Percentiles rank a stretch among this genome's conserved stretches.
Conservation (phyloP, 92 coral and sea anemone genomes). For the Pocillopora grandis region DNA sequence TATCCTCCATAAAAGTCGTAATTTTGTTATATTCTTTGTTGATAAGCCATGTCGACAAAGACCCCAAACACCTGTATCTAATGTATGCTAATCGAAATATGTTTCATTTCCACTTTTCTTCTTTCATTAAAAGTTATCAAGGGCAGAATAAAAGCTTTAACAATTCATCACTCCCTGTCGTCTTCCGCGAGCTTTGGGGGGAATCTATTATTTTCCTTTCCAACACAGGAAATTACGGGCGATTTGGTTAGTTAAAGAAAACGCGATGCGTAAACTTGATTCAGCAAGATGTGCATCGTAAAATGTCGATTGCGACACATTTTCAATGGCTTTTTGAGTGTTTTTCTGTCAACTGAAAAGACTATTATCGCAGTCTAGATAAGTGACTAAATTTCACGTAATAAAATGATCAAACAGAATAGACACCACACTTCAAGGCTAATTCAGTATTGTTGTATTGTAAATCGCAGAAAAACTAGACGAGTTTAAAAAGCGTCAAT, state of each 20-base stretch:
- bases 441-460: constrained; percentile 8
- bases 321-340: constrained; percentile 19
- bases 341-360: constrained; percentile 2
- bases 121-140: constrained; percentile 70
- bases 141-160: constrained; percentile 55
- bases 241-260: constrained; percentile 1
- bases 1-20: constrained; percentile 47
- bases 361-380: constrained; percentile 15
- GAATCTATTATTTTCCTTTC: constrained; percentile 46
- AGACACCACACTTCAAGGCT: constrained; percentile 10
- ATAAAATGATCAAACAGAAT: constrained; percentile 37
- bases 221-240: constrained; percentile 34
- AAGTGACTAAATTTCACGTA: constrained; percentile 33
- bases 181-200: constrained; percentile 53
- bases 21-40: constrained; percentile 47
- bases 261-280: constrained; percentile 15
- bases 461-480: neutral
- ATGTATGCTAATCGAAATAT: constrained; percentile 54
- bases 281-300: neutral
- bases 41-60: constrained; percentile 34
- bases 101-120: constrained; percentile 52
- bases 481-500: neutral
- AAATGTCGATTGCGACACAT: neutral
- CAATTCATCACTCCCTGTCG: constrained; percentile 59
- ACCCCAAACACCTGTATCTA: constrained; percentile 48